Evolutionary conservation across 2,797 vertebrate species (phyloP).

Genomic region (Rhincodon typus): DNA sequence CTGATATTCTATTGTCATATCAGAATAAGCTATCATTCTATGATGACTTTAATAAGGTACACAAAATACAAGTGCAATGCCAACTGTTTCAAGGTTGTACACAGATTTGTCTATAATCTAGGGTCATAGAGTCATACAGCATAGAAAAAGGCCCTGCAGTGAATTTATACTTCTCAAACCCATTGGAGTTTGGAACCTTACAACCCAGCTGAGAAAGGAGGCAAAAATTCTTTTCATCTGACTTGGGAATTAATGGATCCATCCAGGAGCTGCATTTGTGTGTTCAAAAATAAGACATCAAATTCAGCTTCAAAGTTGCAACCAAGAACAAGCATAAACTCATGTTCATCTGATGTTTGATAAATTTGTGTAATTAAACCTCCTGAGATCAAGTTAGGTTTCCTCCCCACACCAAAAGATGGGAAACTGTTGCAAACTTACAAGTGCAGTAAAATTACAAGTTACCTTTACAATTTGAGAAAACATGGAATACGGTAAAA

Average conservation of each 20-base stretch:
- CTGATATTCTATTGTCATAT: neutral
- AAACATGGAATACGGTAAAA: neutral
- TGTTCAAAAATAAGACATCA: neutral
- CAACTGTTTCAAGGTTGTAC: neutral
- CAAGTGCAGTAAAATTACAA: neutral
- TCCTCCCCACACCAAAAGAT: neutral
- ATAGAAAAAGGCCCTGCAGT: neutral
- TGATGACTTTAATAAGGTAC: neutral
- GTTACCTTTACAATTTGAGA: neutral
- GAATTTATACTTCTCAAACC: neutral
- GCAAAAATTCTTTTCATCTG: neutral
- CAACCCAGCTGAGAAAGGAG: neutral
- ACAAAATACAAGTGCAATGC: neutral
- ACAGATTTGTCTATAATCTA: neutral
- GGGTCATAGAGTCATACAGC: too few species aligned
- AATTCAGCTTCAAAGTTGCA: neutral
- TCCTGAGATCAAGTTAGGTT: neutral
- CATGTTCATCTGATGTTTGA: neutral
- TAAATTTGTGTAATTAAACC: neutral
- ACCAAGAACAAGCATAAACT: neutral
- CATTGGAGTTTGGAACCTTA: neutral
- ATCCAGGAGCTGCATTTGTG: neutral
- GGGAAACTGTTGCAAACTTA: neutral
- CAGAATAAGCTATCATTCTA: neutral
- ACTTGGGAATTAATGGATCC: neutral